Base-by-base conservation (phyloP, 1,140 invertebrate genomes). In the Papilio machaon region DNA sequence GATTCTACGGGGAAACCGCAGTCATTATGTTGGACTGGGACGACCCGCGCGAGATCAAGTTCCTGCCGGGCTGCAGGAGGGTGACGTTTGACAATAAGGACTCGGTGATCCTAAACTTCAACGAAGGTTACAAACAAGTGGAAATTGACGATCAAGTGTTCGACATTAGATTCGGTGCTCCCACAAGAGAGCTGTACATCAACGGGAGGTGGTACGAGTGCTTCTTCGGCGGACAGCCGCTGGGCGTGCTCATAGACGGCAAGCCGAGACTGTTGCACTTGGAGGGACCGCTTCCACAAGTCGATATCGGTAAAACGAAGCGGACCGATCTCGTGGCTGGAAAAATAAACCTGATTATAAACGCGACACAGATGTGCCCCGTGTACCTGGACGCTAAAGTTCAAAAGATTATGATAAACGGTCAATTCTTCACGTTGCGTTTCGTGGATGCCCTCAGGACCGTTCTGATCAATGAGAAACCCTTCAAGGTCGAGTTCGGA, bases 101-200 rank as follows among this genome's bases (percentile, higher is more conserved):
- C 77, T 95, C 96, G 0, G 95, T 97, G 54, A 91, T 96, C 1
- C 94, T 97, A 35, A 94, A 95, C 54, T 97, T 98, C 84, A 97
- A 97, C 83, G 96, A 97, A 81, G 95, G 95, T n/a, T 97, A 97
- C 86, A 96, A 96, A 84, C 96, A 97, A 81, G 96, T 97, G 46
- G 95, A 96, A 9, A 95, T 97, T 19, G 96, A 97, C 83, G 97
- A 97, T 7, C 94, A 96, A 91, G 90, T 96, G 9, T 97, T 97
- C 89, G 96, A 96, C 81, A 97, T 99, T 47, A 96, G 97, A 85
- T 97, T 99, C 82, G 99, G 99, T 52, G 97, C 97, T 30, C 99
- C 99, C 0, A 98, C 98, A 0, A 95, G 98, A 78, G 99, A 99
- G 91, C 94, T 99, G 1, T 98, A 97, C 84, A 97, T 99, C 43